Evolutionary conservation across 1,140 invertebrate genomes (phyloP), one percentile per base, ranked within the genome.

Genomic region (Brachionus rubens): DNA sequence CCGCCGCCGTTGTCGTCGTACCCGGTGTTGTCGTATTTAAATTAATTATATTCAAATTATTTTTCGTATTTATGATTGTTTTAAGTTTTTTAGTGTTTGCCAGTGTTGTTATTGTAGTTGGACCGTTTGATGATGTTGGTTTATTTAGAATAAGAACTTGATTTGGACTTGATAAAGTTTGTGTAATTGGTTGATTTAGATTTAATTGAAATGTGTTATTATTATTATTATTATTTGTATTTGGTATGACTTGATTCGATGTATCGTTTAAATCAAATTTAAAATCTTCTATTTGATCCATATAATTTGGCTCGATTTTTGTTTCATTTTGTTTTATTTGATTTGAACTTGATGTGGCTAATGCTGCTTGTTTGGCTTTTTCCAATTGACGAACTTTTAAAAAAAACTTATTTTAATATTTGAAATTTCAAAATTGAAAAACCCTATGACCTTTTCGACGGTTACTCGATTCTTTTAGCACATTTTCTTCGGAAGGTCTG

Each of bases 161-260:
- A 43, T 87, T 86, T 82, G 88, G 89, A 78, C 88, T 88, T 7
- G 33, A 36, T 9, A 36, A 9, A 75, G 87, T 83, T 82, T 21
- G 59, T 21, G 59, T 21, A 10, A 59, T n/a, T 7, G 21, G 21
- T 33, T 6, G 28, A 56, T 16, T 89, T 89, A 3, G 89, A 89
- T 83, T 89, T 89, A 80, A 91, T 90, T 79, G 91, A 82, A 12
- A 88, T 87, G 67, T 89, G 87, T 82, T 91, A 89, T 90, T 81
- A 12, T 41, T 56, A 24, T 40, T n/a, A 2, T 3, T 36, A 36
- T 36, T 36, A 36, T 36, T 24, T 40, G 24, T 56, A n/a, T 33
- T 56, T 36, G 3, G 14, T 26, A 54, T 30, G 5, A 56, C 56
- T 75, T 46, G 28, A 40, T 56, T 36, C 30, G 54, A 30, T 7